These are phyloP conservation scores for Nephrotoma flavescens DNA, from an alignment of 2,888 invertebrate species.

Conservation along the genomic window DNA sequence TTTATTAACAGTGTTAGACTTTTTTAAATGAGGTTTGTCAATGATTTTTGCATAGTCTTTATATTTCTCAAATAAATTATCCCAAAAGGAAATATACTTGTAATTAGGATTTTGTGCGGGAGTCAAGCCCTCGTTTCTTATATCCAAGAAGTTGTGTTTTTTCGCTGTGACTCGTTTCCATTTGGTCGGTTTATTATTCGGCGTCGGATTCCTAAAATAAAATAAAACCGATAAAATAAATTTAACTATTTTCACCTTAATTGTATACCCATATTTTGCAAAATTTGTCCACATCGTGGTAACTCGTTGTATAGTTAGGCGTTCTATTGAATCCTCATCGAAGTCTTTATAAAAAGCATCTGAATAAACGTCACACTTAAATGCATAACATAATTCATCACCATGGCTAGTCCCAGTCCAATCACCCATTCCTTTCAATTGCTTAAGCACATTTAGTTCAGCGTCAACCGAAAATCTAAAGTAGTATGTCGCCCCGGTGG, in stretches of 20 bases:
- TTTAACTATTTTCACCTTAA: background rate
- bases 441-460: conserved; percentile 3
- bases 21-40: background rate
- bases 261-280: conserved; percentile 8
- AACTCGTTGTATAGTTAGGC: background rate
- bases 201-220: background rate
- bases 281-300: conserved; percentile 7
- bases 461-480: conserved; percentile 5
- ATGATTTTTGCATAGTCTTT: background rate
- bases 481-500: background rate
- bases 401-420: conserved; percentile 1
- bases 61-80: background rate
- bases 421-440: background rate
- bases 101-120: background rate
- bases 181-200: background rate
- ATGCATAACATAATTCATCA: conserved; percentile 7
- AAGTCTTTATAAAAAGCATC: background rate
- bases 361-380: background rate
- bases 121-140: background rate
- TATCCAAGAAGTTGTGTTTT: background rate
- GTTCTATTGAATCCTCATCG: background rate
- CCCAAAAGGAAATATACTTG: background rate
- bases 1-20: background rate
- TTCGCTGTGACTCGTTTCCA: background rate
- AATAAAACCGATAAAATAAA: background rate